phyloP scores from a whole-genome alignment of 2,797 vertebrate genomes.

The Rhynchotus rufescens region DNA sequence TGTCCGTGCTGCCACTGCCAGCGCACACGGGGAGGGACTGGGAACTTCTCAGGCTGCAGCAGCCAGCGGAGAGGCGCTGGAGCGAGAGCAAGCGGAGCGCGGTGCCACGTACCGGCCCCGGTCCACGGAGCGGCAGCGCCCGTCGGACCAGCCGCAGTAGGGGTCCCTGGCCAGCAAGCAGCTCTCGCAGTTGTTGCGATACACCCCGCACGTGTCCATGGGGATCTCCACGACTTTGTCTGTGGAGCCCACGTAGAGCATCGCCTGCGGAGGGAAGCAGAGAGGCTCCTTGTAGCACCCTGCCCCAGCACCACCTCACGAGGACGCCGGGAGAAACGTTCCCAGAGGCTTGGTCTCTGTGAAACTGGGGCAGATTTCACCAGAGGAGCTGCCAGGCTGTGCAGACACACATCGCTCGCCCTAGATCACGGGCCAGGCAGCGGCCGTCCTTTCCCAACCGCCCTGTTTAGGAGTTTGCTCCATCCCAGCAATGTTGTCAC shows the following conservation, averaged over 20 bases:
- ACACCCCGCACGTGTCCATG: conserved; percentile 75
- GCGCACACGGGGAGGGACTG: fast-evolving
- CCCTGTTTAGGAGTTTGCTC: not conserved
- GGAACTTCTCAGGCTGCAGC: fast-evolving
- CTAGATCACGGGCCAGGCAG: not conserved
- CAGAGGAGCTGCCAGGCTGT: not conserved
- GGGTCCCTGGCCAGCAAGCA: conserved; percentile 81
- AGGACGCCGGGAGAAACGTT: not conserved
- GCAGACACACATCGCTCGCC: not conserved
- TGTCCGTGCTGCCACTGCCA: fast-evolving
- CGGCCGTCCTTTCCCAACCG: not conserved
- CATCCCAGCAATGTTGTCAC: not conserved
- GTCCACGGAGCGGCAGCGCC: conserved; percentile 65
- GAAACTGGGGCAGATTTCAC: not conserved
- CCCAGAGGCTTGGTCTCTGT: not conserved
- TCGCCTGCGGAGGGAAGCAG: conserved; percentile 52
- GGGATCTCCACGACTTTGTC: conserved; percentile 75
- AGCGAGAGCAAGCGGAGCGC: not conserved
- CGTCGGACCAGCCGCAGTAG: conserved; percentile 73
- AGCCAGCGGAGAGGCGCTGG: not conserved
- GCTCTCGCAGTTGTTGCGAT: conserved; percentile 74
- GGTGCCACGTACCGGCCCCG: not conserved
- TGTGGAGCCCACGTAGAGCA: conserved; percentile 74
- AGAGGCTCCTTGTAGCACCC: fast-evolving
- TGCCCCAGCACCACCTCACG: fast-evolving